phyloP scores from a whole-genome alignment of 2,113 vertebrate species.

The Limanda limanda region DNA sequence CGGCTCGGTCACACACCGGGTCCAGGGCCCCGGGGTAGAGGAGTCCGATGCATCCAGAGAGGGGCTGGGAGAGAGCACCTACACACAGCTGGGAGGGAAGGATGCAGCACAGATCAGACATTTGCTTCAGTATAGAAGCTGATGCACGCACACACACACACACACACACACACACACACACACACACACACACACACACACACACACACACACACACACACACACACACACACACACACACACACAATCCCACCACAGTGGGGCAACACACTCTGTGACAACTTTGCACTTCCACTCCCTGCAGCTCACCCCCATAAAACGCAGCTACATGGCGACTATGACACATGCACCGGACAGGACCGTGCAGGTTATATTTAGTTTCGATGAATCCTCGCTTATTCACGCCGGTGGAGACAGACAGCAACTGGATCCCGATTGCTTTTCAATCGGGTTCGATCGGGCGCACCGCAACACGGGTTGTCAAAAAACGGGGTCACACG shows the following conservation, averaged over 20 bases:
- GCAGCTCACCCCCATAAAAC: slow-evolving; percentile 31
- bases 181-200: too few species aligned
- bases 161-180: background rate
- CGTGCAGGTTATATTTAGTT: slow-evolving; percentile 61
- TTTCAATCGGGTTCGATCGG: slow-evolving; percentile 79
- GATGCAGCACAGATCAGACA: slow-evolving; percentile 24
- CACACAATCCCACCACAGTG: background rate
- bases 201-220: slow-evolving; percentile 7
- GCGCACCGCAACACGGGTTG: slow-evolving; percentile 66
- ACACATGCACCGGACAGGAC: slow-evolving; percentile 51
- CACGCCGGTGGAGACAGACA: slow-evolving; percentile 60
- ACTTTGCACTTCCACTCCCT: slow-evolving; percentile 15
- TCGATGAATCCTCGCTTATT: slow-evolving; percentile 46
- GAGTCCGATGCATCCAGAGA: slow-evolving; percentile 82
- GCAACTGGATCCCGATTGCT: slow-evolving; percentile 78
- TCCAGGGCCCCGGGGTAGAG: slow-evolving; percentile 79
- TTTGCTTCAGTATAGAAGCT: slow-evolving; percentile 11
- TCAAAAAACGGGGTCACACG: slow-evolving; percentile 73
- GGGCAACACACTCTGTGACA: slow-evolving; percentile 16
- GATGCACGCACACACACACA: background rate
- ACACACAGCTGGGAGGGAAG: slow-evolving; percentile 66
- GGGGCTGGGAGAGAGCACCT: slow-evolving; percentile 77
- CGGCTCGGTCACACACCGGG: slow-evolving; percentile 73
- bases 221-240: slow-evolving; percentile 1
- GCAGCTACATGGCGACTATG: slow-evolving; percentile 29